These are phyloP conservation scores for Megaceryle maxima DNA, from an alignment of 2,113 vertebrate species.

Conservation along the genomic window DNA sequence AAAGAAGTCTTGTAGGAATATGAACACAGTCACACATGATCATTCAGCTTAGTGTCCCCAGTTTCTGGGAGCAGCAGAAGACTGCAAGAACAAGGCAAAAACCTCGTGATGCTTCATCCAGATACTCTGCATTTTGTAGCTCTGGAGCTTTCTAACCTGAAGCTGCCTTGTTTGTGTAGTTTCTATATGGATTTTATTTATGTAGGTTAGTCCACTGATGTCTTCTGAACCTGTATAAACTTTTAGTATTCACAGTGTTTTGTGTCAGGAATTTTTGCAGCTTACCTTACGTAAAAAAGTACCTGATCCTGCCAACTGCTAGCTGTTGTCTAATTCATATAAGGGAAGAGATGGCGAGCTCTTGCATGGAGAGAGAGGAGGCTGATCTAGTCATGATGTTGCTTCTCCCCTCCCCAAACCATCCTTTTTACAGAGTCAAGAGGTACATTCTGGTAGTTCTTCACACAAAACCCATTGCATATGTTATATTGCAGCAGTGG, in stretches of 20 bases:
- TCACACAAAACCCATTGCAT: neutral
- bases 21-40: neutral
- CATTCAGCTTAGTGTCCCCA: accelerated
- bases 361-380: too few relatives aligned
- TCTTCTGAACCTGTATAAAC: neutral
- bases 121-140: neutral
- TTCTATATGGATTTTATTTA: neutral
- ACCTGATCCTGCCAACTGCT: neutral
- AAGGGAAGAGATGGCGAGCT: neutral
- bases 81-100: neutral
- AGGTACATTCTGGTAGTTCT: neutral
- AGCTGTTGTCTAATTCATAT: neutral
- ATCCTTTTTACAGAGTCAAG: neutral
- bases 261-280: neutral
- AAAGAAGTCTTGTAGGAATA: neutral
- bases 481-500: neutral
- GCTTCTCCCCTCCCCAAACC: neutral
- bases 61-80: neutral
- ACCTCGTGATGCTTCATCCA: neutral
- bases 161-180: neutral
- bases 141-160: neutral
- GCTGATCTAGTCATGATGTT: neutral
- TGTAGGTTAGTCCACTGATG: neutral
- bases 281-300: neutral
- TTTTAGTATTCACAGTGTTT: neutral